Evolutionary conservation across 35 echinoderm and acorn worm genomes (phyloP), one percentile per base, ranked within the genome.

Genomic region (Apostichopus californicus): DNA sequence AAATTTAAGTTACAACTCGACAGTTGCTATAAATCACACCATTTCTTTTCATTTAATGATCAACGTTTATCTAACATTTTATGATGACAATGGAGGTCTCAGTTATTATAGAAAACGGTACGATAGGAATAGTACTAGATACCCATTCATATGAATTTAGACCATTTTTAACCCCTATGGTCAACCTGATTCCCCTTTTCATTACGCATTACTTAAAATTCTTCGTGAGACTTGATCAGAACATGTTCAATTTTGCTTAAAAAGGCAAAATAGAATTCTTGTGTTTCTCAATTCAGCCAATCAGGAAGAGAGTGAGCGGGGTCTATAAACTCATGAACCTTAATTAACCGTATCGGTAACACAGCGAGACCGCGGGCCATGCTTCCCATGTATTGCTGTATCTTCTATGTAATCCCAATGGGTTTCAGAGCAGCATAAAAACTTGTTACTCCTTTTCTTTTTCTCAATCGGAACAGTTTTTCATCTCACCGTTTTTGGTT

Each of bases 311-410:
- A 1, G 17, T 18, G 18, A 73, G 0, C 13, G n/a, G 21, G 71
- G 71, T 75, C 71, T 75, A 75, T 75, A 75, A 75, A 75, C 12
- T 75, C 71, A 75, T 75, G 71, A 75, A 75, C 81, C 55, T 85
- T 85, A 85, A 85, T 85, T 85, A 85, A 59, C 55, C 81, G 24
- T 59, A 61, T 61, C 58, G 6, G 55, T 85, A 21, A n/a, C 56
- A 85, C 5, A 85, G 34, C 11, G 7, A 9, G 15, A 85, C 78
- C 58, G 81, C 81, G 24, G 56, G 81, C 81, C 81, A 63, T 85
- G 34, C 34, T 81, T 25, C 9, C 28, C 7, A 81, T 52, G n/a
- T n/a, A n/a, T 7, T 75, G 21, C 20, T n/a, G 71, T 75, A 75
- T 75, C 26, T 52, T 14, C 14, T 9, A 10, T 7, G n/a, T 20